Evolutionary conservation across 2,797 vertebrate genomes (phyloP).

Genomic region (Phrynocephalus vlangalii): DNA sequence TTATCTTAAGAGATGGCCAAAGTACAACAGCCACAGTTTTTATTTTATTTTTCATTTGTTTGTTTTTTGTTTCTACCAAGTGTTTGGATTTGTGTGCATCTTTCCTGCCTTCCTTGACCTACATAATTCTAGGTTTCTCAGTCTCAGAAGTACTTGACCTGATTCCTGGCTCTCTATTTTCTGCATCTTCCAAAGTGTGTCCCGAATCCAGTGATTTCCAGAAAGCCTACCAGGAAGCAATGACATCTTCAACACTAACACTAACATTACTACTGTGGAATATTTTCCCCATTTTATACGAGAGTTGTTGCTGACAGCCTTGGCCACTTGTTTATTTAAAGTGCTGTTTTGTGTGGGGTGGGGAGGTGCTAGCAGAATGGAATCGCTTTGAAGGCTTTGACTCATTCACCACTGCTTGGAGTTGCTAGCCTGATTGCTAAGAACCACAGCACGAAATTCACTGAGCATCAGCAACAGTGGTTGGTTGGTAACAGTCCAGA

Average conservation of each 20-base stretch:
- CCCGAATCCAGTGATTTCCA: background rate
- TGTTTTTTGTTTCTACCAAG: no score
- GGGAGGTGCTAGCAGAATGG: conserved; percentile 57
- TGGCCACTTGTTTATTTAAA: conserved; percentile 30
- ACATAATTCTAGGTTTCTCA: background rate
- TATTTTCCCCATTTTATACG: conserved; percentile 10
- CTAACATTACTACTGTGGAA: background rate
- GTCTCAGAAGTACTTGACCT: background rate
- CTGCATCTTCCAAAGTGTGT: background rate
- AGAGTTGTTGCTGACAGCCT: background rate
- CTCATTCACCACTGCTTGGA: conserved; percentile 42
- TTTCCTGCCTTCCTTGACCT: background rate
- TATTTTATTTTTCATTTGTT: no score
- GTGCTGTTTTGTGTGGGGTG: conserved; percentile 32
- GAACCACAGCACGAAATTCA: conserved; percentile 68
- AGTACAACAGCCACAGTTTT: no score
- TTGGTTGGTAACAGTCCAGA: conserved; percentile 47
- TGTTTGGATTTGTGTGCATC: background rate
- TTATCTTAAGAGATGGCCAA: no score
- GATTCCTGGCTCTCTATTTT: background rate
- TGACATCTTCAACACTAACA: background rate
- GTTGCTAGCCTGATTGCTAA: conserved; percentile 57
- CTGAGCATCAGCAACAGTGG: conserved; percentile 30
- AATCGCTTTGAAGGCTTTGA: conserved; percentile 77
- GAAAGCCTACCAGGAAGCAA: background rate